phyloP scores from a whole-genome alignment of 2,888 invertebrate species.

The Drosophila greeni region DNA sequence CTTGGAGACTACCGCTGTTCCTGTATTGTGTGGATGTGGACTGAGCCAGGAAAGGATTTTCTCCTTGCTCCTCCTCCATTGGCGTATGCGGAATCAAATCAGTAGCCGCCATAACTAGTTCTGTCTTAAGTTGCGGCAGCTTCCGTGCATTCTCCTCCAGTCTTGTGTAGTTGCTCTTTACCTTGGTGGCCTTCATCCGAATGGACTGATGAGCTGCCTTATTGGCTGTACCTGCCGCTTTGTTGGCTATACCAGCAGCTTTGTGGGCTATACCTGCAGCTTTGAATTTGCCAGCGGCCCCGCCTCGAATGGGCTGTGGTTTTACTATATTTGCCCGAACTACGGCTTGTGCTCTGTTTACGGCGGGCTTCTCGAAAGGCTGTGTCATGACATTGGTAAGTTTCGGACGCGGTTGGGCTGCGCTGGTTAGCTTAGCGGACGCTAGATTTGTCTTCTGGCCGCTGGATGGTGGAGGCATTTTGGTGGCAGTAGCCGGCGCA shows the following conservation, averaged over 20 bases:
- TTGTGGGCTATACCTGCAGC: slow-evolving; percentile 16
- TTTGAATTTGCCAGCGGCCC: slow-evolving; percentile 51
- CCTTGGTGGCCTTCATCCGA: slow-evolving; percentile 51
- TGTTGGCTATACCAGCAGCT: slow-evolving; percentile 10
- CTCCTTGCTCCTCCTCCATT: slow-evolving; percentile 13
- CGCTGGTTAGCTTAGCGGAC: background rate
- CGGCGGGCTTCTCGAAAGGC: slow-evolving; percentile 35
- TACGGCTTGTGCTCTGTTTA: background rate
- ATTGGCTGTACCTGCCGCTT: background rate
- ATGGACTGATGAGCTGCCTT: slow-evolving; percentile 13
- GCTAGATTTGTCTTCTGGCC: background rate
- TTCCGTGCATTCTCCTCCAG: slow-evolving; percentile 21
- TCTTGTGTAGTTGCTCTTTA: background rate
- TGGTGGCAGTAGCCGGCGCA: background rate
- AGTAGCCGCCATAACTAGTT: slow-evolving; percentile 13
- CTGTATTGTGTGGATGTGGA: slow-evolving; percentile 53
- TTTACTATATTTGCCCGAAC: slow-evolving; percentile 16
- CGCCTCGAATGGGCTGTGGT: slow-evolving; percentile 32
- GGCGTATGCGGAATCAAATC: slow-evolving; percentile 41
- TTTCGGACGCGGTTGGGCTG: background rate
- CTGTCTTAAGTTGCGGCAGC: background rate
- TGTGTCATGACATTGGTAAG: slow-evolving; percentile 29
- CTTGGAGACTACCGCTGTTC: slow-evolving; percentile 15
- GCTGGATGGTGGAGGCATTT: background rate
- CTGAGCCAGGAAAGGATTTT: slow-evolving; percentile 41